A percentile compares a stretch with the other conserved stretches of the same genome.
Conservation (phyloP, 2,888 invertebrate species). For the Allophyes oxyacanthae region DNA sequence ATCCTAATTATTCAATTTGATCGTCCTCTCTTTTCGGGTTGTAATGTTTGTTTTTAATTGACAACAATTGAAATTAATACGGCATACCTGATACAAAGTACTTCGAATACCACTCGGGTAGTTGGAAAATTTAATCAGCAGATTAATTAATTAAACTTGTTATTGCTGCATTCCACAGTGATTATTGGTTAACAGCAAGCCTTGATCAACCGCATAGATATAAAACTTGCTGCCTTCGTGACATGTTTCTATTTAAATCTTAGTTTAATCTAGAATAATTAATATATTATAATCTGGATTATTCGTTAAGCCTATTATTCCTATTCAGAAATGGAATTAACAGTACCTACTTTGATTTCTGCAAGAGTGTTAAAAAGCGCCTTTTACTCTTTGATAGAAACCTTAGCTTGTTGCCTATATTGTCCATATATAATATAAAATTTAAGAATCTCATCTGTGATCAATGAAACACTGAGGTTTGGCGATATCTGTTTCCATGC, state of each 20-base stretch:
- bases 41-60: slow-evolving; percentile 28
- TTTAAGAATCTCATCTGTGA: too few species aligned
- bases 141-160: slow-evolving; percentile 17
- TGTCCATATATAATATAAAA: too few species aligned
- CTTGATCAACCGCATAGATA: slow-evolving; percentile 33
- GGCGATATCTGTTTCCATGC: too few species aligned
- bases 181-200: slow-evolving; percentile 18
- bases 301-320: slow-evolving; percentile 5
- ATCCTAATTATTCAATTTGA: slow-evolving; percentile 5
- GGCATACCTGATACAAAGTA: slow-evolving; percentile 3
- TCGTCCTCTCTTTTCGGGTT: slow-evolving; percentile 2
- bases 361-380: slow-evolving; percentile 8
- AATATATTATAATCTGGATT: slow-evolving; percentile 19
- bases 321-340: slow-evolving; percentile 12
- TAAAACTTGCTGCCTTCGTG: slow-evolving; percentile 14
- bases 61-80: slow-evolving; percentile 7
- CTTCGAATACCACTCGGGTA: slow-evolving; percentile 4
- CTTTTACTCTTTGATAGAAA: slow-evolving; percentile 1
- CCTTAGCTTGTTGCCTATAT: too few species aligned
- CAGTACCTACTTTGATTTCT: slow-evolving; percentile 17
- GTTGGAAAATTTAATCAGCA: slow-evolving; percentile 23
- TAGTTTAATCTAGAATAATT: slow-evolving; percentile 24
- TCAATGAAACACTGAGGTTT: too few species aligned
- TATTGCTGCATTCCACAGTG: slow-evolving; percentile 21
- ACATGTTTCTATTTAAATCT: slow-evolving; percentile 17